These are phyloP conservation scores for Actinemys pallida DNA, from an alignment of 2,113 vertebrate genomes.

Conservation along the genomic window DNA sequence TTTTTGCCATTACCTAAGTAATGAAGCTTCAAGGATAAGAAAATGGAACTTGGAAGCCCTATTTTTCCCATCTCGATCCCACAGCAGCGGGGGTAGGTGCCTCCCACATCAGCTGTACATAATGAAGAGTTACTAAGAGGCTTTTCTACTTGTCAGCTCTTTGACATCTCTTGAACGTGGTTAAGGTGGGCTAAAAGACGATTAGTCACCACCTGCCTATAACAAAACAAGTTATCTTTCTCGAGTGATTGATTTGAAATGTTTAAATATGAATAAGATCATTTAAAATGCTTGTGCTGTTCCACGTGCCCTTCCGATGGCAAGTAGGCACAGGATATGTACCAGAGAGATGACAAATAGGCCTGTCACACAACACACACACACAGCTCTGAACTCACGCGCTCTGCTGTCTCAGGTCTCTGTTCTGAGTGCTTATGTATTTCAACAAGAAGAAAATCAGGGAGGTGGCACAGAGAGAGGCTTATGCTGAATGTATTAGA, in stretches of 20 bases:
- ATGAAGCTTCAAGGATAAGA: slow-evolving; percentile 50
- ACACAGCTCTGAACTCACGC: neutral
- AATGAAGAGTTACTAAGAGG: slow-evolving; percentile 58
- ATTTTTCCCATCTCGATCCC: slow-evolving; percentile 59
- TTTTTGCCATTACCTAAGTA: slow-evolving; percentile 56
- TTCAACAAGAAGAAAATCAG: neutral
- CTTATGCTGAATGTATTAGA: neutral
- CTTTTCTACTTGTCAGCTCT: slow-evolving; percentile 57
- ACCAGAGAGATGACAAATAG: neutral
- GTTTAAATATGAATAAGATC: slow-evolving; percentile 21
- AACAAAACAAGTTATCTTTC: slow-evolving; percentile 56
- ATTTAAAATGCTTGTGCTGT: neutral
- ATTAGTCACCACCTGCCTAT: slow-evolving; percentile 66
- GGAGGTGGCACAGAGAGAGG: accelerated
- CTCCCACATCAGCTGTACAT: slow-evolving; percentile 46
- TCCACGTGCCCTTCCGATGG: neutral
- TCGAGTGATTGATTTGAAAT: slow-evolving; percentile 48
- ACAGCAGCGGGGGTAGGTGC: slow-evolving; percentile 35
- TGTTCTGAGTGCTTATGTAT: neutral
- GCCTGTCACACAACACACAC: neutral
- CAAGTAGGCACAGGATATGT: neutral
- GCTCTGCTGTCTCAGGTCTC: neutral
- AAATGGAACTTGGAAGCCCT: slow-evolving; percentile 54
- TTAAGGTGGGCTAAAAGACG: slow-evolving; percentile 63
- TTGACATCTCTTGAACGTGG: slow-evolving; percentile 52